phyloP scores from a whole-genome alignment of 1,140 invertebrate genomes.

The Leptinotarsa defecta region DNA sequence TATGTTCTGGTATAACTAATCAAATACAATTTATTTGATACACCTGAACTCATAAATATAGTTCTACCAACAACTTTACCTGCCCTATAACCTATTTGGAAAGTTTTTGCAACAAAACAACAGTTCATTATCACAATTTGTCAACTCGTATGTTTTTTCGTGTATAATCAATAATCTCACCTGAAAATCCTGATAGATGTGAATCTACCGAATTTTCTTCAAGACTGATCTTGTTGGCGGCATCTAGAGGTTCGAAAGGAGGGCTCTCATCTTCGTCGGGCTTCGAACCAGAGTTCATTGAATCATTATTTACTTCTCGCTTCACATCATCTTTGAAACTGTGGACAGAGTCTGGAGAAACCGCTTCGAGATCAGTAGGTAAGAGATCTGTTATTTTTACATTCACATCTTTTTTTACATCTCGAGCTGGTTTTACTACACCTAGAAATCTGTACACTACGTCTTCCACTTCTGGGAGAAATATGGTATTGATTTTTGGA shows the following conservation, averaged over 20 bases:
- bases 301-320: conserved; percentile 24
- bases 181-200: conserved; percentile 65
- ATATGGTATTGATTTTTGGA: conserved; percentile 85
- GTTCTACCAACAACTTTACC: too few species aligned
- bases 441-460: conserved; percentile 88
- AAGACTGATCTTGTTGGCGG: conserved; percentile 38
- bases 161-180: conserved; percentile 38
- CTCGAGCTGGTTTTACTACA: conserved; percentile 64
- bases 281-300: conserved; percentile 54
- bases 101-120: too few species aligned
- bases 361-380: conserved; percentile 76
- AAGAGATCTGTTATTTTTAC: conserved; percentile 62
- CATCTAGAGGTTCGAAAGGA: conserved; percentile 67
- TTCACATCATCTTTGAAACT: conserved; percentile 43
- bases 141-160: too few species aligned
- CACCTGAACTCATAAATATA: too few species aligned
- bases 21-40: too few species aligned
- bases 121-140: too few species aligned
- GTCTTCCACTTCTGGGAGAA: conserved; percentile 89
- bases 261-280: conserved; percentile 70
- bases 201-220: conserved; percentile 61
- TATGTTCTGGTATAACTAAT: too few species aligned
- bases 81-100: too few species aligned
- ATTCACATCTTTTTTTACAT: conserved; percentile 57
- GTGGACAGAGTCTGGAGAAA: conserved; percentile 74